A percentile compares a stretch with the other conserved stretches of the same genome.
These are phyloP conservation scores for Diarsia rubi DNA, from an alignment of 2,888 invertebrate species.

Conservation along the genomic window DNA sequence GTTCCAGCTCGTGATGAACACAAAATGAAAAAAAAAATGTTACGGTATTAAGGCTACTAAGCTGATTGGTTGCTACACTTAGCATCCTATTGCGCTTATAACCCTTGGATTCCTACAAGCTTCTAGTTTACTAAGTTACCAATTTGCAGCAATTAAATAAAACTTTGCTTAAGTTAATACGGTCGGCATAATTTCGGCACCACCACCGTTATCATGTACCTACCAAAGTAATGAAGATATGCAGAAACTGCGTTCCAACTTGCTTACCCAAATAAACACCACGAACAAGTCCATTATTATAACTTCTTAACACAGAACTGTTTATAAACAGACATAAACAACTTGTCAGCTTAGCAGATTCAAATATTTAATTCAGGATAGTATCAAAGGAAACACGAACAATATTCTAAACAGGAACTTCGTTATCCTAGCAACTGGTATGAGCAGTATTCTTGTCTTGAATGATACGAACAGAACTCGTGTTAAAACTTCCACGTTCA, in stretches of 20 bases:
- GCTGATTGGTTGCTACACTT: background rate
- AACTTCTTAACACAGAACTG: slow-evolving; percentile 47
- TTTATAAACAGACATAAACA: slow-evolving; percentile 56
- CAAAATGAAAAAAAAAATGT: background rate
- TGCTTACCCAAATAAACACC: slow-evolving; percentile 38
- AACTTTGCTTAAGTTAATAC: background rate
- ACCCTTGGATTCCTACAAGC: background rate
- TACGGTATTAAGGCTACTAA: background rate
- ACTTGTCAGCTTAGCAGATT: slow-evolving; percentile 55
- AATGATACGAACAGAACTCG: slow-evolving; percentile 63
- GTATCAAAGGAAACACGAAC: slow-evolving; percentile 64
- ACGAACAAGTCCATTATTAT: slow-evolving; percentile 40
- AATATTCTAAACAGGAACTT: slow-evolving; percentile 71
- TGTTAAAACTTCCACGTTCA: slow-evolving; percentile 70
- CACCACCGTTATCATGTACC: background rate
- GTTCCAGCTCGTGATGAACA: too few relatives aligned
- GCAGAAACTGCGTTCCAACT: slow-evolving; percentile 25
- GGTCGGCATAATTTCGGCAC: background rate
- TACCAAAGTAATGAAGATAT: slow-evolving; percentile 27
- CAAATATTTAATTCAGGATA: slow-evolving; percentile 63
- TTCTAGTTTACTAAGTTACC: background rate
- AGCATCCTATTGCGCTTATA: background rate
- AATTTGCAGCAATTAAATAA: background rate
- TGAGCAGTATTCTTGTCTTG: slow-evolving; percentile 64
- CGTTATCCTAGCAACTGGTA: slow-evolving; percentile 70